Evolutionary conservation across 2,797 vertebrate species (phyloP), one percentile per base, ranked within the genome.

Genomic region (Mus spretus): DNA sequence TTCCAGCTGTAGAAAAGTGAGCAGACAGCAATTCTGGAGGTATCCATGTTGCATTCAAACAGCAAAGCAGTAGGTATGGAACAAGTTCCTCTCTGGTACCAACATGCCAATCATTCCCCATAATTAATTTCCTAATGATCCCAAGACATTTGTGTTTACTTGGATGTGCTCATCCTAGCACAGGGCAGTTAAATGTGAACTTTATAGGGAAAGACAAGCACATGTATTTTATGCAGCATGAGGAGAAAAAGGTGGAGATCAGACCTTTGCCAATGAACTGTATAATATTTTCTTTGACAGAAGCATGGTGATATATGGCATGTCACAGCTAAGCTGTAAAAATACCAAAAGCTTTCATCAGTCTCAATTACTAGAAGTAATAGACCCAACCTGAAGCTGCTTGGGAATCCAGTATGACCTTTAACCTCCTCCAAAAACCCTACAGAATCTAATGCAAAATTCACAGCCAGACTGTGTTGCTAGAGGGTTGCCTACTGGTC

Each of bases 61-160:
- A 97, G 93, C 65, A 96, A 84, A 0, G 0, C 6, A 83, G 1
- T 96, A 81, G 86, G 1, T 95, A 83, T 78, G 93, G 84, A 94
- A 96, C 83, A 96, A 96, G 61, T 97, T 98, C 96, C 85, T 85
- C 91, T 97, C 86, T 97, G 88, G 95, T 96, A 97, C 95, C 85
- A 94, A 96, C 0, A 2, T 97, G 95, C 97, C 98, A 98, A 96
- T 98, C 97, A 97, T 96, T 98, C 98, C 96, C 83, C 77, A 70
- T 96, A 98, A 96, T 97, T 98, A 98, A 98, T 98, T 98, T 98
- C 93, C 92, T 98, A 98, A 98, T 86, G 93, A 97, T 92, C 96
- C 94, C 1, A 92, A 96, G 98, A 98, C 11, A 47, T 78, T 96
- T 97, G 95, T 94, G 98, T 96, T 98, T 97, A 97, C 93, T 96